Percentiles rank a stretch among this genome's conserved stretches.
Evolutionary conservation across 2,113 vertebrate genomes (phyloP).

Genomic region (Girardinichthys multiradiatus): DNA sequence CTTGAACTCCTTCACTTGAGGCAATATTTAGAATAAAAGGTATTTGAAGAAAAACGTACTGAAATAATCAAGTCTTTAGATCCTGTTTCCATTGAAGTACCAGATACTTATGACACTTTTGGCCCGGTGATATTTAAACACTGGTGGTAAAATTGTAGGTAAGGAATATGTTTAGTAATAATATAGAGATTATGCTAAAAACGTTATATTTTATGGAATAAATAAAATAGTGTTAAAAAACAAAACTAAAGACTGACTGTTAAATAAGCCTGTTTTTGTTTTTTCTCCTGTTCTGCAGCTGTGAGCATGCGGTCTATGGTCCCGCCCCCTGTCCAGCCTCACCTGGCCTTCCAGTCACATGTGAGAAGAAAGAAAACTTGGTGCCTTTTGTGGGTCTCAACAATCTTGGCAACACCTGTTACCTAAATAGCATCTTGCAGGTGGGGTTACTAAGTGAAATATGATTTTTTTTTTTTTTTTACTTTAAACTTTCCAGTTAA

Average conservation of each 20-base stretch:
- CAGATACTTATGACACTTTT: background rate
- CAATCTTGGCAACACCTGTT: constrained; percentile 98
- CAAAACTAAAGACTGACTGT: no score
- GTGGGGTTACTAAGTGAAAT: no score
- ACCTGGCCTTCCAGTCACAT: constrained; percentile 72
- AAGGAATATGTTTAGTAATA: no score
- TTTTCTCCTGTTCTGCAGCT: constrained; percentile 57
- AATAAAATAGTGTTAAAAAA: no score
- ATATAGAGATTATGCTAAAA: background rate
- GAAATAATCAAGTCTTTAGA: no score
- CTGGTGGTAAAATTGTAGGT: no score
- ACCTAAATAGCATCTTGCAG: constrained; percentile 97
- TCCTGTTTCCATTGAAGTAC: no score
- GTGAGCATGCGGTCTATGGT: constrained; percentile 88
- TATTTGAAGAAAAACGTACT: no score
- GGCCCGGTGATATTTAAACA: background rate
- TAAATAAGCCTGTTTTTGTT: constrained; percentile 1
- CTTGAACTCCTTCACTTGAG: no score
- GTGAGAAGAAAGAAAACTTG: constrained; percentile 87
- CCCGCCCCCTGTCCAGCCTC: constrained; percentile 74
- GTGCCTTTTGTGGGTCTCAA: constrained; percentile 95
- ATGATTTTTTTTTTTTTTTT: no score
- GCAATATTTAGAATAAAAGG: no score
- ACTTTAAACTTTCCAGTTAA: background rate
- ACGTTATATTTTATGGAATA: no score